Evolutionary conservation across 1,140 invertebrate genomes (phyloP).

Genomic region (Drosophila pachea): DNA sequence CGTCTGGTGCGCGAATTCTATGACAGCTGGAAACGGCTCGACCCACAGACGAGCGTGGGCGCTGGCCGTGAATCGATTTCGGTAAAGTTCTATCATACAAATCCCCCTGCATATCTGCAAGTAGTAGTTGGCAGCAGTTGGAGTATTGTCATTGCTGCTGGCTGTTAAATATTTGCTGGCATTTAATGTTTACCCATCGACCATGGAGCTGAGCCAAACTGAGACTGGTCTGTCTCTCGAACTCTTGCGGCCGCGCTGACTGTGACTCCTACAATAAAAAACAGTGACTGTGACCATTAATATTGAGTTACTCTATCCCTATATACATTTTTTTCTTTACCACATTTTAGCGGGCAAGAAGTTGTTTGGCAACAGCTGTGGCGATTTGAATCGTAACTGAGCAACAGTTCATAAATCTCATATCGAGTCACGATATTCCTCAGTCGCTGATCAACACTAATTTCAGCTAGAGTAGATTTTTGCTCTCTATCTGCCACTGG

Average conservation of each 20-base stretch:
- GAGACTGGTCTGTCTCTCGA: background rate
- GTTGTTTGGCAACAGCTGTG: background rate
- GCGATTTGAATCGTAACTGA: background rate
- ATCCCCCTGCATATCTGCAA: slow-evolving; percentile 1
- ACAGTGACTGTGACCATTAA: background rate
- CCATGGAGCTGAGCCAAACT: background rate
- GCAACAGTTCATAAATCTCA: too few species aligned
- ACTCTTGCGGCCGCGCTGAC: background rate
- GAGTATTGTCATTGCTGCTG: slow-evolving; percentile 22
- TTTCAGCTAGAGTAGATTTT: background rate
- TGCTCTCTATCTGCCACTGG: background rate
- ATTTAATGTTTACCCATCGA: slow-evolving; percentile 61
- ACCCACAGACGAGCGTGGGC: slow-evolving; percentile 83
- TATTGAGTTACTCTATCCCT: background rate
- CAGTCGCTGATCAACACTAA: background rate
- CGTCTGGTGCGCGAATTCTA: slow-evolving; percentile 90
- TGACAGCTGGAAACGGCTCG: slow-evolving; percentile 87
- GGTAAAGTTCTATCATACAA: slow-evolving; percentile 81
- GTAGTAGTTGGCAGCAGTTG: background rate
- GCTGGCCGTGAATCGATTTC: slow-evolving; percentile 89
- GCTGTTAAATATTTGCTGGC: slow-evolving; percentile 69
- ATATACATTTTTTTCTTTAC: background rate
- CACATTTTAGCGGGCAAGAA: too few species aligned
- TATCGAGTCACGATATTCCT: too few species aligned
- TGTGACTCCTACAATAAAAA: background rate